Evolutionary conservation across 2,797 vertebrate species (phyloP).

Genomic region (Simalia tracyae): DNA sequence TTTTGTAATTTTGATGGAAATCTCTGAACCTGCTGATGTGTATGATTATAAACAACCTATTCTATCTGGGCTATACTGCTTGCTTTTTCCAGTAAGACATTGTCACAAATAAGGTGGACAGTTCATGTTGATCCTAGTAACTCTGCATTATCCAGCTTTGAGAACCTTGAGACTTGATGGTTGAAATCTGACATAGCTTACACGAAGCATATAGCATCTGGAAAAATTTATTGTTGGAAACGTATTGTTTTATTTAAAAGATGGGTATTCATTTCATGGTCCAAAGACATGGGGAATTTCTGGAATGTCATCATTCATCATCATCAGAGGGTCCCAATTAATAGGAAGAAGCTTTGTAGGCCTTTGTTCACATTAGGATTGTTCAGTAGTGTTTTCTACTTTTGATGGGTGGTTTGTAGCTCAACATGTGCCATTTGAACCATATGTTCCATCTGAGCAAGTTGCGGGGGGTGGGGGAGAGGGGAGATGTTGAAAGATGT

Average conservation of each 20-base stretch:
- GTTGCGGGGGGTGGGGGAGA: neutral
- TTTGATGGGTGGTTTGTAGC: constrained; percentile 38
- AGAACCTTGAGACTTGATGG: constrained; percentile 6
- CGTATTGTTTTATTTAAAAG: constrained; percentile 26
- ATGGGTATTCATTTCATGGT: constrained; percentile 18
- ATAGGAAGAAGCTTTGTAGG: constrained; percentile 23
- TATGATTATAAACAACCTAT: neutral
- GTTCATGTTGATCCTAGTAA: neutral
- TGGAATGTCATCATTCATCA: neutral
- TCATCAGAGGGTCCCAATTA: constrained; percentile 20
- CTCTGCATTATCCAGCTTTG: neutral
- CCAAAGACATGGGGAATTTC: neutral
- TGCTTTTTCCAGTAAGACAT: neutral
- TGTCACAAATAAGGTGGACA: neutral
- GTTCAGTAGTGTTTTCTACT: constrained; percentile 6
- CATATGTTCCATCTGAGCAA: constrained; percentile 10
- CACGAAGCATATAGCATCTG: constrained; percentile 7
- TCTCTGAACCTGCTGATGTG: neutral
- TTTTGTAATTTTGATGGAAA: neutral
- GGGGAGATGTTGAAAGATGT: neutral
- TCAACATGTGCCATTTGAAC: constrained; percentile 13
- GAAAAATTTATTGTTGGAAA: neutral
- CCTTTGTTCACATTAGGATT: neutral
- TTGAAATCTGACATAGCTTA: neutral
- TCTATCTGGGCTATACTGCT: neutral